A percentile compares a stretch with the other conserved stretches of the same genome.
phyloP scores from a whole-genome alignment of 2,113 vertebrate species.

The Pavo muticus region DNA sequence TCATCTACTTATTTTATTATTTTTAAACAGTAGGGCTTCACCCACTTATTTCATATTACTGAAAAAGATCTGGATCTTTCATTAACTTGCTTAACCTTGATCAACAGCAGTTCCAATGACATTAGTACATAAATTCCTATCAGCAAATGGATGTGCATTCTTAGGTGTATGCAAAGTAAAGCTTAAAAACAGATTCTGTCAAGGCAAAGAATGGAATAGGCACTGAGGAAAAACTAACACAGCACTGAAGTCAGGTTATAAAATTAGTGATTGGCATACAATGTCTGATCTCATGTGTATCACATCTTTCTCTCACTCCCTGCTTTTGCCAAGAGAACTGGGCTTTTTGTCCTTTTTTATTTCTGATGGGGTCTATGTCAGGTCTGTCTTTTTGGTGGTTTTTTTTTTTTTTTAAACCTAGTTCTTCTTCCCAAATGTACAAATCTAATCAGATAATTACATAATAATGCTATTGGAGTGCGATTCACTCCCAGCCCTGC shows the following conservation, averaged over 20 bases:
- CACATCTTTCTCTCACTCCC: not conserved
- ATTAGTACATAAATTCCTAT: not conserved
- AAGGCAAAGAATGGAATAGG: not conserved
- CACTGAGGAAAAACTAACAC: not conserved
- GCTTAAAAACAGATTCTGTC: not conserved
- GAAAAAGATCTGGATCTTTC: not conserved
- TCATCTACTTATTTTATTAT: not conserved
- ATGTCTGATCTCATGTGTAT: not conserved
- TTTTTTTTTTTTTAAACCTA: not conserved
- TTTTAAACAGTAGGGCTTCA: not conserved
- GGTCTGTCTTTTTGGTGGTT: not conserved
- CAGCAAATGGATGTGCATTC: not conserved
- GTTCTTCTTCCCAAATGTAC: not conserved
- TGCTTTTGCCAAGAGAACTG: not conserved
- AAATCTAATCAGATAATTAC: not conserved
- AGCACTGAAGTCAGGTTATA: not conserved
- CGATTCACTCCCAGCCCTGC: not conserved
- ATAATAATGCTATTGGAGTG: not conserved
- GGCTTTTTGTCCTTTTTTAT: not conserved
- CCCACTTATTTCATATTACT: not conserved
- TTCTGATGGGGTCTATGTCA: not conserved
- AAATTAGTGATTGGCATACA: not conserved
- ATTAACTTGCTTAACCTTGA: not conserved
- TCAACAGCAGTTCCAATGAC: not conserved
- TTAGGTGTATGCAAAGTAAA: not conserved